Percentiles rank a stretch among this genome's conserved stretches.
phyloP scores from a whole-genome alignment of 2,113 vertebrate species.

The Nestor notabilis region DNA sequence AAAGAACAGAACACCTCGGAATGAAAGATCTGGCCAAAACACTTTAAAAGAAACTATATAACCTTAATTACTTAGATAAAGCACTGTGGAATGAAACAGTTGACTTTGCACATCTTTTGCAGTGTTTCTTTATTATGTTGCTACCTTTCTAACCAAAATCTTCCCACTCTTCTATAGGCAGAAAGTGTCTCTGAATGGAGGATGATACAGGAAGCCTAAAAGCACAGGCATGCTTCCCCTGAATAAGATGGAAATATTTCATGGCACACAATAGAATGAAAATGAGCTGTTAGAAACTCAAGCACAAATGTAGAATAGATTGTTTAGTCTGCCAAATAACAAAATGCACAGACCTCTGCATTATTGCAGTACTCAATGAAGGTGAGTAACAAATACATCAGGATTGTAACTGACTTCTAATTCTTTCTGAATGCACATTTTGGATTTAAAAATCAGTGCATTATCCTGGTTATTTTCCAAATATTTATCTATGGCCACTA shows the following conservation, averaged over 20 bases:
- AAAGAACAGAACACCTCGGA: not conserved
- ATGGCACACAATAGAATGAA: not conserved
- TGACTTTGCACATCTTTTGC: not conserved
- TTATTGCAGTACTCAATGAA: not conserved
- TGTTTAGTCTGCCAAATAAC: not conserved
- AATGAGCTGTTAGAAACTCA: constrained; percentile 31
- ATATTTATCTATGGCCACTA: not conserved
- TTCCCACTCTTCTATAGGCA: not conserved
- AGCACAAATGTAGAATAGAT: constrained; percentile 30
- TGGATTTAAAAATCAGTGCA: not conserved
- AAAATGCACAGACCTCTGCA: not conserved
- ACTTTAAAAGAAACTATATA: not conserved
- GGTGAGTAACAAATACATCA: not conserved
- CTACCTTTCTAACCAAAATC: not conserved
- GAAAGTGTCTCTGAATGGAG: not conserved
- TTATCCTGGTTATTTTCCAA: not conserved
- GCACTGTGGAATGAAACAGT: not conserved
- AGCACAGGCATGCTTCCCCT: not conserved
- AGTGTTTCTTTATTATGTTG: not conserved
- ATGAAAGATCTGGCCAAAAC: not conserved
- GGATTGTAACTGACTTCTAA: not conserved
- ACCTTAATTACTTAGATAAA: not conserved
- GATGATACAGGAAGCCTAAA: constrained; percentile 1
- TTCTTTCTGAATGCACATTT: not conserved
- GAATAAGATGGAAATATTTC: not conserved